Evolutionary conservation across 2,113 vertebrate species (phyloP).

Genomic region (Apodemus sylvaticus): DNA sequence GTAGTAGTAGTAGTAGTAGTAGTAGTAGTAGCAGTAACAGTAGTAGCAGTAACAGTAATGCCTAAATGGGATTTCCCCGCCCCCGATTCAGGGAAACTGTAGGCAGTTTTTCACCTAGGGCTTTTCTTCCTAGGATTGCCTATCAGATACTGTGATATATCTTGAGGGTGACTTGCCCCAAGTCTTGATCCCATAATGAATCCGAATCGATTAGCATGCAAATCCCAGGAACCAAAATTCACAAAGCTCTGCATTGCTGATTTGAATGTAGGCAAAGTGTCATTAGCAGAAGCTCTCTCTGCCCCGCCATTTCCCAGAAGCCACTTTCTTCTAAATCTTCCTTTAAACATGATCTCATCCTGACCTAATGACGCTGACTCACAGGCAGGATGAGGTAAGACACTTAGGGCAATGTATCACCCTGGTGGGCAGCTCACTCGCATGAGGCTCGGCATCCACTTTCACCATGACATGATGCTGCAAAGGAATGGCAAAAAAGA

Average conservation of each 20-base stretch:
- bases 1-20: too few relatives aligned
- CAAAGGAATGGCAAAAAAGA: conserved; percentile 51
- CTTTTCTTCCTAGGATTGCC: neutral
- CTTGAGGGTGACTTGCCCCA: neutral
- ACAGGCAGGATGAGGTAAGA: conserved; percentile 86
- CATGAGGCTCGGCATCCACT: conserved; percentile 81
- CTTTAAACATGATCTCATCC: conserved; percentile 85
- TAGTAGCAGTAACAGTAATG: too few relatives aligned
- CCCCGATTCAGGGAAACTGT: accelerated
- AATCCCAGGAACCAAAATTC: neutral
- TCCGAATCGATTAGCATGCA: neutral
- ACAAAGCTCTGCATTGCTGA: neutral
- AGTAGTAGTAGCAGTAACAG: too few relatives aligned
- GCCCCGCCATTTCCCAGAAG: conserved; percentile 73
- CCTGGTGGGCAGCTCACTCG: conserved; percentile 78
- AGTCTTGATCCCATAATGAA: neutral
- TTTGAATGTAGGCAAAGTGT: conserved; percentile 31
- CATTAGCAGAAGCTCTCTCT: conserved; percentile 34
- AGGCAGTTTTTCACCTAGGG: neutral
- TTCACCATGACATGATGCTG: conserved; percentile 82
- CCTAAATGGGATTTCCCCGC: neutral
- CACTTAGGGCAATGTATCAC: conserved; percentile 83
- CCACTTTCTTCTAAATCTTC: conserved; percentile 69
- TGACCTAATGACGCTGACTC: conserved; percentile 87
- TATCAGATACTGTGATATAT: neutral